Percentiles rank a stretch among this genome's conserved stretches.
Conservation (phyloP, 2,113 vertebrate genomes). For the Toxotes chatareus region DNA sequence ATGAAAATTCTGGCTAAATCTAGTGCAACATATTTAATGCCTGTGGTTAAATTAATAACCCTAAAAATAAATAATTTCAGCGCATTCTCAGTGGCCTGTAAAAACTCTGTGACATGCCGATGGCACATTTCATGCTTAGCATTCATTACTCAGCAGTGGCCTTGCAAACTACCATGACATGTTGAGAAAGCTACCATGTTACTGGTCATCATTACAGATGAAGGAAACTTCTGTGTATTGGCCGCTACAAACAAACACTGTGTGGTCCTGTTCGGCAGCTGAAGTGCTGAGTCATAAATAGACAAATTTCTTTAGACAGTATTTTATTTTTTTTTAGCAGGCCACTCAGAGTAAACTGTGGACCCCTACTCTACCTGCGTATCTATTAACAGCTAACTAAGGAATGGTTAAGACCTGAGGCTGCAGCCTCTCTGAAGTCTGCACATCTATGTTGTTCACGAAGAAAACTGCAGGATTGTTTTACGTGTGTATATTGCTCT, state of each 20-base stretch:
- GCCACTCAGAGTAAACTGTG: not conserved
- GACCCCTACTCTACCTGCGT: not conserved
- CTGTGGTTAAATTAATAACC: not conserved
- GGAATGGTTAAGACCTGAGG: not conserved
- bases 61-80: too few species aligned
- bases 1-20: not conserved
- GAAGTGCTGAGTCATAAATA: not conserved
- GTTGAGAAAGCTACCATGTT: not conserved
- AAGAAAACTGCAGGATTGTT: not conserved
- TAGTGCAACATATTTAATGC: not conserved
- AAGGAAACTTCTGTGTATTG: not conserved
- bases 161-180: not conserved
- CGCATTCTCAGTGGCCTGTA: not conserved
- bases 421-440: not conserved
- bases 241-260: not conserved
- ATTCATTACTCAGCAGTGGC: not conserved
- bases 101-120: not conserved
- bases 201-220: not conserved
- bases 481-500: not conserved
- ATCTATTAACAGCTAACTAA: conserved; percentile 4
- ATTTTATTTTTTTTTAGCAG: not conserved
- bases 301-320: not conserved
- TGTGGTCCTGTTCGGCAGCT: not conserved
- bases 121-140: not conserved
- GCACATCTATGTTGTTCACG: not conserved